These are phyloP conservation scores for Amphimallon solstitiale DNA, from an alignment of 2,888 invertebrate genomes.

Conservation along the genomic window DNA sequence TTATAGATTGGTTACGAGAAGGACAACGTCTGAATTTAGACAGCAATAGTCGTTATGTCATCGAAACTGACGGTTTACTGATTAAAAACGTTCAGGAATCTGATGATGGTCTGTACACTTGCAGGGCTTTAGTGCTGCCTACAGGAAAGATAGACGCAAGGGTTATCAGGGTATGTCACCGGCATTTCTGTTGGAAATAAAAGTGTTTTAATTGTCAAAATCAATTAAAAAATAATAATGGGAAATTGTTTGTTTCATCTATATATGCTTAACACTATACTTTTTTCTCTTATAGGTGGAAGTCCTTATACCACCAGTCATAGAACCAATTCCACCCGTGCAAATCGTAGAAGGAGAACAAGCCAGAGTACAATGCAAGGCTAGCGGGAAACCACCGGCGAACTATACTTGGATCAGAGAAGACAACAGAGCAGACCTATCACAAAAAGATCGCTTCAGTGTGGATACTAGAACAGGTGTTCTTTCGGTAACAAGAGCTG, in stretches of 20 bases:
- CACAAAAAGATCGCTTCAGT: constrained; percentile 72
- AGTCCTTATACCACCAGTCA: constrained; percentile 80
- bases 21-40: constrained; percentile 70
- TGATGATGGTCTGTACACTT: constrained; percentile 88
- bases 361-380: constrained; percentile 79
- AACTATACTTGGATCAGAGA: constrained; percentile 85
- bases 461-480: constrained; percentile 78
- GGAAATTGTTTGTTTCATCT: too few relatives aligned
- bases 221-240: too few relatives aligned
- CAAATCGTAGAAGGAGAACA: constrained; percentile 85
- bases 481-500: constrained; percentile 77
- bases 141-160: constrained; percentile 83
- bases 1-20: constrained; percentile 87
- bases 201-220: too few relatives aligned
- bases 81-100: constrained; percentile 82
- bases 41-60: constrained; percentile 77
- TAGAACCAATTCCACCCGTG: constrained; percentile 70
- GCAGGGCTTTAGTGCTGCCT: constrained; percentile 84
- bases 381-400: constrained; percentile 86
- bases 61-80: constrained; percentile 78
- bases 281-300: constrained; percentile 62
- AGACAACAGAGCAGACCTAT: constrained; percentile 76
- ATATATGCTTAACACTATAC: too few relatives aligned
- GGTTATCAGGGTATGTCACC: constrained; percentile 73
- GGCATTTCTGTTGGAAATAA: not conserved